Percentiles rank a stretch among this genome's conserved stretches.
These are phyloP conservation scores for Orius insidiosus DNA, from an alignment of 1,140 invertebrate species.

Conservation along the genomic window DNA sequence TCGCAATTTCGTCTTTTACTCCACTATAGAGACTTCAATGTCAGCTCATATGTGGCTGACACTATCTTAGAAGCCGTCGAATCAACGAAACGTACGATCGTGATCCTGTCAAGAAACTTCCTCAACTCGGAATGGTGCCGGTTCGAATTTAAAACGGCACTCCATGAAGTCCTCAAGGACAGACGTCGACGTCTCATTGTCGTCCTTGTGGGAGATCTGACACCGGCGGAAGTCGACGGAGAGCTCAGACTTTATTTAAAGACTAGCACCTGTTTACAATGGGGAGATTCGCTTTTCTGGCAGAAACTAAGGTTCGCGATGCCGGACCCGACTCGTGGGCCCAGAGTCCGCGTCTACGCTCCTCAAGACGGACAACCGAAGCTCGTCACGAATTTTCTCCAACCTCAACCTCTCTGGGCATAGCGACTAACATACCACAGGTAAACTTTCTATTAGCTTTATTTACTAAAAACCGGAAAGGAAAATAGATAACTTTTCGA, in stretches of 20 bases:
- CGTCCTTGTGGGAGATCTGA: slow-evolving; percentile 66
- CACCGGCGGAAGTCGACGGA: slow-evolving; percentile 68
- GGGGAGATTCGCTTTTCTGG: slow-evolving; percentile 89
- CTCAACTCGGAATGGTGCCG: slow-evolving; percentile 85
- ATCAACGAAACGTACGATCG: slow-evolving; percentile 71
- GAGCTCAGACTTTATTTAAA: slow-evolving; percentile 77
- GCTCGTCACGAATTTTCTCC: slow-evolving; percentile 11
- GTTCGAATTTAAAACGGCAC: slow-evolving; percentile 80
- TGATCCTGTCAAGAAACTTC: slow-evolving; percentile 83
- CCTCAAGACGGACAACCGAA: slow-evolving; percentile 8
- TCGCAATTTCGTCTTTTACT: slow-evolving; percentile 54
- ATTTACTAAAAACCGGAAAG: too few relatives aligned
- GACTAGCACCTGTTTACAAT: slow-evolving; percentile 76
- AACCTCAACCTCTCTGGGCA: slow-evolving; percentile 14
- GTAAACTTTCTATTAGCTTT: slow-evolving; percentile 6
- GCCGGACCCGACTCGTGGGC: slow-evolving; percentile 43
- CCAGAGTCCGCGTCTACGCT: slow-evolving; percentile 10
- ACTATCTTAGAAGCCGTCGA: slow-evolving; percentile 81
- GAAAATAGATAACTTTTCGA: too few relatives aligned
- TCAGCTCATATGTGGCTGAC: slow-evolving; percentile 66
- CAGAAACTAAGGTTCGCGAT: slow-evolving; percentile 80
- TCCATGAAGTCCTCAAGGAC: slow-evolving; percentile 78
- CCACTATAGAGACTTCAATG: slow-evolving; percentile 71
- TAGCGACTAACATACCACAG: slow-evolving; percentile 15
- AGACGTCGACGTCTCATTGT: slow-evolving; percentile 50